phyloP scores from a whole-genome alignment of 2,113 vertebrate genomes.

The Micromys minutus region DNA sequence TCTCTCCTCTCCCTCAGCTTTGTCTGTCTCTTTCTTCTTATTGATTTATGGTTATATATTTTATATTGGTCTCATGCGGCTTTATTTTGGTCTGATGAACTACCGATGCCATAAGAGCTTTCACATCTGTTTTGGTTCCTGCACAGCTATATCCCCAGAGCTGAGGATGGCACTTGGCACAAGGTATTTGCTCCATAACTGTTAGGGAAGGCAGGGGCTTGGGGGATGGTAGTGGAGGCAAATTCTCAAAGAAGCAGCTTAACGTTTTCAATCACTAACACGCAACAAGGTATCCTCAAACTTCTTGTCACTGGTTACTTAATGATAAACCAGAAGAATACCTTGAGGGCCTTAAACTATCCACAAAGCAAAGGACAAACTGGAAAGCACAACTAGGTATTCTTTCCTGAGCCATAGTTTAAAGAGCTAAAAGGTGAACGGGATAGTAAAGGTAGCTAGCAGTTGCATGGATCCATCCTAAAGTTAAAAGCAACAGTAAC shows the following conservation, averaged over 20 bases:
- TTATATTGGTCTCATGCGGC: neutral
- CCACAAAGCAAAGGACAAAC: neutral
- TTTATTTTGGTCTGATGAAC: neutral
- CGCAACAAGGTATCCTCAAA: neutral
- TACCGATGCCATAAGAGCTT: neutral
- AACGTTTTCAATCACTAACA: neutral
- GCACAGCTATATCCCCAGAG: neutral
- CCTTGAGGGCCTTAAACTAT: neutral
- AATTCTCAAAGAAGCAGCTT: neutral
- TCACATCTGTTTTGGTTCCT: slow-evolving; percentile 4
- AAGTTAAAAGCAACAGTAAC: neutral
- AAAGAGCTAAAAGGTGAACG: neutral
- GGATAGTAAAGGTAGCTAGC: neutral
- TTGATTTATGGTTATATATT: neutral
- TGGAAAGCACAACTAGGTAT: neutral
- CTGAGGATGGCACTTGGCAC: neutral
- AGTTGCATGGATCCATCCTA: neutral
- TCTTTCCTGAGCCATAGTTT: neutral
- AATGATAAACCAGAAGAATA: neutral
- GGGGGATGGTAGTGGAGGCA: neutral
- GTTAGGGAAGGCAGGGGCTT: neutral
- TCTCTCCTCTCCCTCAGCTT: neutral
- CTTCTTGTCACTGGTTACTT: neutral
- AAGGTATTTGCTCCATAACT: neutral
- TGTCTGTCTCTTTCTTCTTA: neutral